phyloP scores from a whole-genome alignment of 2,888 invertebrate species.

The Drosophila antonietae region DNA sequence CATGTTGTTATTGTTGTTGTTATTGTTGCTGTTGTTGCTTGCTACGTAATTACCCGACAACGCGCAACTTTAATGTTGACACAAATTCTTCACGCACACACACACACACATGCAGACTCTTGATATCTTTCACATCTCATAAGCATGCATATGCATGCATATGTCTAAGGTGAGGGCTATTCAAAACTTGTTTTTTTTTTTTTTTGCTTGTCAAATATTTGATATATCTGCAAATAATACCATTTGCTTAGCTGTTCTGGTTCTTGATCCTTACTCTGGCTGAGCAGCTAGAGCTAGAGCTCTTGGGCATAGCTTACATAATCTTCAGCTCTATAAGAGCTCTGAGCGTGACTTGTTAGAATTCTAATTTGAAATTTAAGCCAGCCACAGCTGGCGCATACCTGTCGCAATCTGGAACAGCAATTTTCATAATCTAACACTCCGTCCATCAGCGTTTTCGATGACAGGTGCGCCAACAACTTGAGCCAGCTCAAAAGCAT shows the following conservation, averaged over 20 bases:
- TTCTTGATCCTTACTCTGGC: not conserved
- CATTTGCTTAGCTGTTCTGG: not conserved
- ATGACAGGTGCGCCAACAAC: not conserved
- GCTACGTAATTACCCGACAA: slow-evolving; percentile 66
- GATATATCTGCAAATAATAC: not conserved
- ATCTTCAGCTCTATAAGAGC: not conserved
- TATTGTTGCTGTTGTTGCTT: slow-evolving; percentile 17
- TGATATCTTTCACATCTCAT: slow-evolving; percentile 7
- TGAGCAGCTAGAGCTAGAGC: not conserved
- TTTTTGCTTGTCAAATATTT: slow-evolving; percentile 5
- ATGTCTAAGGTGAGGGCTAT: slow-evolving; percentile 5
- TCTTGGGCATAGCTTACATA: not conserved
- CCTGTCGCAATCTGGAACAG: not conserved
- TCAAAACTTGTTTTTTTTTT: not conserved
- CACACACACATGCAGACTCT: slow-evolving; percentile 19
- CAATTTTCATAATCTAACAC: not conserved
- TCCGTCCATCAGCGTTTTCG: not conserved
- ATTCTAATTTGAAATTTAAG: not conserved
- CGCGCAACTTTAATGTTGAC: slow-evolving; percentile 65
- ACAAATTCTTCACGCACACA: slow-evolving; percentile 47
- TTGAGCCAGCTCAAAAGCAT: no score
- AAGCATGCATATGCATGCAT: slow-evolving; percentile 7
- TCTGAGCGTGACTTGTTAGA: not conserved
- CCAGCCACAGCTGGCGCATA: not conserved
- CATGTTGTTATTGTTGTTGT: slow-evolving; percentile 33